A percentile compares a stretch with the other conserved stretches of the same genome.
Conservation (phyloP, 1,140 invertebrate species). For the Apis laboriosa region DNA sequence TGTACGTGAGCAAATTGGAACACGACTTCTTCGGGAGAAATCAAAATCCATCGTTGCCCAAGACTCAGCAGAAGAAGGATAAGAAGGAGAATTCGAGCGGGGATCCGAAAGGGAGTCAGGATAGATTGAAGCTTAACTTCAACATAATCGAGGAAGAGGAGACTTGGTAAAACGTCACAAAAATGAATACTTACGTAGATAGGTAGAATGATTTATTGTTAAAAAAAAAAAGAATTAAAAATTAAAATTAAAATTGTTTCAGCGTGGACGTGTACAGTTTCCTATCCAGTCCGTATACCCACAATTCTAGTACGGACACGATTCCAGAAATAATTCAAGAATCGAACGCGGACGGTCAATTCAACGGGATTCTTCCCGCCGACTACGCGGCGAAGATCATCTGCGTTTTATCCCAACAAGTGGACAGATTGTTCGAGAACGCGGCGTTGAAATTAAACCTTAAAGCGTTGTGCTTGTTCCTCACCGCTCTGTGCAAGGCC, state of each 20-base stretch:
- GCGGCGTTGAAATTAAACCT: constrained; percentile 94
- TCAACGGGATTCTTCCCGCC: constrained; percentile 88
- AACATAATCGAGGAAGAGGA: constrained; percentile 87
- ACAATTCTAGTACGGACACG: constrained; percentile 83
- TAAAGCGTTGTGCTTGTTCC: constrained; percentile 89
- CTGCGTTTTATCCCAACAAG: constrained; percentile 92
- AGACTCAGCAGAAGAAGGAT: constrained; percentile 76
- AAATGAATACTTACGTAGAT: neutral
- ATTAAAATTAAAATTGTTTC: neutral
- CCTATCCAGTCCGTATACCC: constrained; percentile 85
- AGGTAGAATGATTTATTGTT: too few relatives aligned
- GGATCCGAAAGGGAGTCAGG: constrained; percentile 73
- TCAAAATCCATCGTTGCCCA: constrained; percentile 79
- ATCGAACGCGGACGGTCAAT: constrained; percentile 83
- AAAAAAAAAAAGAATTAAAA: neutral
- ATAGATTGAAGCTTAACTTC: constrained; percentile 80
- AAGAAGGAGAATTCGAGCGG: constrained; percentile 75
- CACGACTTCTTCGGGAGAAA: constrained; percentile 90
- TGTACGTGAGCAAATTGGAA: constrained; percentile 95
- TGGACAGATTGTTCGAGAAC: constrained; percentile 92
- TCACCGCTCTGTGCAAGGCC: constrained; percentile 89
- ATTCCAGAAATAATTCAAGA: constrained; percentile 86
- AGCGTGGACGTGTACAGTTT: constrained; percentile 92
- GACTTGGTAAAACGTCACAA: constrained; percentile 83
- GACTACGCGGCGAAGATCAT: constrained; percentile 92